These are phyloP conservation scores for Lasaia peninsularis DNA, from an alignment of 1,140 invertebrate genomes.

Conservation along the genomic window DNA sequence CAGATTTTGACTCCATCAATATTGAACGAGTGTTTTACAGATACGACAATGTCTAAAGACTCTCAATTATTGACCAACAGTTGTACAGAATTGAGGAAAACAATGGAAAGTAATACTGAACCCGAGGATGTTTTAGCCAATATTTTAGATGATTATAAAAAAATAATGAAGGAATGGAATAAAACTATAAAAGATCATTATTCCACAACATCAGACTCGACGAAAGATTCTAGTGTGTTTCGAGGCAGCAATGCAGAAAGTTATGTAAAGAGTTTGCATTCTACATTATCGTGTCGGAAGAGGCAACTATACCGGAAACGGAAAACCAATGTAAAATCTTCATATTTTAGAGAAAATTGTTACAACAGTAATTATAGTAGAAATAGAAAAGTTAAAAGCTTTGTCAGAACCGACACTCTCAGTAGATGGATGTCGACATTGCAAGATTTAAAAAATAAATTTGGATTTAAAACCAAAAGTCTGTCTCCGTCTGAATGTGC, in stretches of 20 bases:
- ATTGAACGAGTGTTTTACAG: constrained; percentile 37
- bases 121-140: constrained; percentile 45
- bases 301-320: constrained; percentile 4
- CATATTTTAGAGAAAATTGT: neutral
- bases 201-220: constrained; percentile 47
- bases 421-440: constrained; percentile 51
- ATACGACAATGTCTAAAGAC: constrained; percentile 46
- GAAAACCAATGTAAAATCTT: constrained; percentile 3
- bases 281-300: constrained; percentile 53
- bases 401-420: constrained; percentile 38
- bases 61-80: constrained; percentile 60
- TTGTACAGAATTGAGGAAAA: constrained; percentile 61
- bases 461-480: constrained; percentile 42
- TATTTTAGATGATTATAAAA: constrained; percentile 67
- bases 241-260: constrained; percentile 50
- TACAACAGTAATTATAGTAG: neutral
- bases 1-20: constrained; percentile 39
- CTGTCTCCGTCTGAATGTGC: constrained; percentile 51
- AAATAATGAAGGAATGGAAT: constrained; percentile 75
- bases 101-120: constrained; percentile 43
- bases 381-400: neutral
- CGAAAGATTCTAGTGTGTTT: constrained; percentile 42
- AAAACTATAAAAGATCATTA: constrained; percentile 65
- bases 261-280: constrained; percentile 58
- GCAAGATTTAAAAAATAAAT: constrained; percentile 50